A percentile compares a stretch with the other conserved stretches of the same genome.
Evolutionary conservation across 2,113 vertebrate genomes (phyloP).

Genomic region (Barnardius zonarius): DNA sequence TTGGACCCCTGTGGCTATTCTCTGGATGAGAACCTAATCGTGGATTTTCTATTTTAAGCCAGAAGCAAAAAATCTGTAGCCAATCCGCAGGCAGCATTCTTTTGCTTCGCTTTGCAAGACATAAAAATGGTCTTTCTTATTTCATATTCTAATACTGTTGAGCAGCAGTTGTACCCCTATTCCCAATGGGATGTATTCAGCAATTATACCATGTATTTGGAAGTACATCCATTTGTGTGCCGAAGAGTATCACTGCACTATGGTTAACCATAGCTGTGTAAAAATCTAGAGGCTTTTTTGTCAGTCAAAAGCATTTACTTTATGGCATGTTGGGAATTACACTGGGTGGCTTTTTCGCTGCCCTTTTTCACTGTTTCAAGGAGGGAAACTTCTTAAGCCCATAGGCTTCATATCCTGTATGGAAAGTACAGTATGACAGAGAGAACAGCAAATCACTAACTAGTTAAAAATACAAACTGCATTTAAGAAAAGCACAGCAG

Average conservation of each 20-base stretch:
- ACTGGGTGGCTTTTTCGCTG: background rate
- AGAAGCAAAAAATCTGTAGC: background rate
- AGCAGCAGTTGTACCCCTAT: background rate
- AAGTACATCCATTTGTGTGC: background rate
- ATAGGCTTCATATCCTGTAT: background rate
- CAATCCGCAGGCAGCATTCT: background rate
- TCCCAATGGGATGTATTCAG: background rate
- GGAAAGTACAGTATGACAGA: background rate
- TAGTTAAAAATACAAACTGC: background rate
- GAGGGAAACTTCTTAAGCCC: background rate
- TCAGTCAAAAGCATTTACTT: background rate
- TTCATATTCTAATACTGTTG: background rate
- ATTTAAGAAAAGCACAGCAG: background rate
- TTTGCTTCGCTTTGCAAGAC: background rate
- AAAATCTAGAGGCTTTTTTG: background rate
- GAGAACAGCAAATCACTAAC: background rate
- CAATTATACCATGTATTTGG: background rate
- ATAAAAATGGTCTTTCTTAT: background rate
- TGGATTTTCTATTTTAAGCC: background rate
- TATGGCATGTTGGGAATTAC: background rate
- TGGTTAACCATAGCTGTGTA: background rate
- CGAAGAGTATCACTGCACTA: background rate
- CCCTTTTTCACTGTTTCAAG: background rate
- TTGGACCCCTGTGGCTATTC: background rate
- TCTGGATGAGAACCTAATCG: background rate